phyloP scores from a whole-genome alignment of 2,888 invertebrate genomes.

The Sialis fuliginosa region DNA sequence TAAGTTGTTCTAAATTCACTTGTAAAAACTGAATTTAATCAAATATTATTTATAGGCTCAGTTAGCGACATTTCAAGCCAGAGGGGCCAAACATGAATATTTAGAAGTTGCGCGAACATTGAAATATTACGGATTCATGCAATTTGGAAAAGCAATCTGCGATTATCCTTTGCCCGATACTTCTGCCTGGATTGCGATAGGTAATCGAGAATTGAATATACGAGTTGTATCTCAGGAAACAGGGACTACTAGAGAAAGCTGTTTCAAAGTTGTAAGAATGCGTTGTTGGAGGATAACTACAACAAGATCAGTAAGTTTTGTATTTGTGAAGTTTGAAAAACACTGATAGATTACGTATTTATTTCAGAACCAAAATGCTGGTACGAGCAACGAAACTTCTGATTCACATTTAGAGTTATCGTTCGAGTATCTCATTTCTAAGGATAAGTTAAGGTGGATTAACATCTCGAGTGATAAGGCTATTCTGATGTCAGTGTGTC shows the following conservation, averaged over 20 bases:
- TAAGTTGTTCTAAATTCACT: neutral
- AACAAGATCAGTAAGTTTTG: slow-evolving; percentile 43
- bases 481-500: slow-evolving; percentile 86
- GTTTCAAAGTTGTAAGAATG: slow-evolving; percentile 90
- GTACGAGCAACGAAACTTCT: slow-evolving; percentile 8
- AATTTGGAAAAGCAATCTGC: slow-evolving; percentile 54
- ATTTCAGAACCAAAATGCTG: slow-evolving; percentile 15
- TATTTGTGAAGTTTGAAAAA: neutral
- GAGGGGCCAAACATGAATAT: slow-evolving; percentile 76
- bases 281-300: slow-evolving; percentile 94
- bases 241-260: slow-evolving; percentile 53
- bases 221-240: slow-evolving; percentile 30
- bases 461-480: slow-evolving; percentile 81
- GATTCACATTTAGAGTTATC: slow-evolving; percentile 58
- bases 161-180: slow-evolving; percentile 59
- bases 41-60: slow-evolving; percentile 23
- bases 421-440: slow-evolving; percentile 86
- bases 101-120: slow-evolving; percentile 66
- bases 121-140: slow-evolving; percentile 79
- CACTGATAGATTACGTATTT: neutral
- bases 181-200: slow-evolving; percentile 59
- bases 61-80: slow-evolving; percentile 50
- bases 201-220: slow-evolving; percentile 71
- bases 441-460: slow-evolving; percentile 86
- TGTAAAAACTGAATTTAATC: neutral